phyloP scores from a whole-genome alignment of 2,113 vertebrate genomes.

The Podocnemis expansa region DNA sequence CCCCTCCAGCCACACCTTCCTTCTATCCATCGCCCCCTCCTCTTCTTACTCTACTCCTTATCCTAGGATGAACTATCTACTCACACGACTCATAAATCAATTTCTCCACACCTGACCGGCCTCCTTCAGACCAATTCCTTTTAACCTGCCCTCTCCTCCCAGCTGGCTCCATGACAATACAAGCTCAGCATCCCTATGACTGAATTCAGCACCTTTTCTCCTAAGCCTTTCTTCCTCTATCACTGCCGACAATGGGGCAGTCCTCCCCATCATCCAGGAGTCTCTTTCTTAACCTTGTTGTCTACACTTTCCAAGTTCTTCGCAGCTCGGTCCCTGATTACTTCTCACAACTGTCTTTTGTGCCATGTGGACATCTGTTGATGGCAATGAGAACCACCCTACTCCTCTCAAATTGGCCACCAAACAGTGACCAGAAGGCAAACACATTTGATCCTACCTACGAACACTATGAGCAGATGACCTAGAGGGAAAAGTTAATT shows the following conservation, averaged over 20 bases:
- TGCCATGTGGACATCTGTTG: not conserved
- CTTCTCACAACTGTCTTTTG: not conserved
- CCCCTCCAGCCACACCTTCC: not conserved
- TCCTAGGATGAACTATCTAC: not conserved
- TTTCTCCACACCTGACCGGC: not conserved
- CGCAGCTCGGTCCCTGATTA: not conserved
- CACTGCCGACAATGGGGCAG: not conserved
- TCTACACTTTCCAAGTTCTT: not conserved
- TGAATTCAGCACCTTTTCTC: not conserved
- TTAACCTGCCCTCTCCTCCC: not conserved
- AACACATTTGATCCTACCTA: not conserved
- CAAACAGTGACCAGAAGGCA: not conserved
- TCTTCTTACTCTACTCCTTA: not conserved
- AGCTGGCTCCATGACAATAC: not conserved
- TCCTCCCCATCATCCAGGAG: not conserved
- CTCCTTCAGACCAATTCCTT: not conserved
- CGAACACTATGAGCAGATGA: not conserved
- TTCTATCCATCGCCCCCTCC: no score
- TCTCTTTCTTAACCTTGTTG: not conserved
- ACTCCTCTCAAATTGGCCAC: not conserved
- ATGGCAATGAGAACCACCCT: not conserved
- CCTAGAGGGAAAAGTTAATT: constrained; percentile 18
- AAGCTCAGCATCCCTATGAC: not conserved
- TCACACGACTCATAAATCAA: not conserved
- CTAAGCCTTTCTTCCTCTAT: not conserved